Evolutionary conservation across 2,113 vertebrate genomes (phyloP).

Genomic region (Pipra filicauda): DNA sequence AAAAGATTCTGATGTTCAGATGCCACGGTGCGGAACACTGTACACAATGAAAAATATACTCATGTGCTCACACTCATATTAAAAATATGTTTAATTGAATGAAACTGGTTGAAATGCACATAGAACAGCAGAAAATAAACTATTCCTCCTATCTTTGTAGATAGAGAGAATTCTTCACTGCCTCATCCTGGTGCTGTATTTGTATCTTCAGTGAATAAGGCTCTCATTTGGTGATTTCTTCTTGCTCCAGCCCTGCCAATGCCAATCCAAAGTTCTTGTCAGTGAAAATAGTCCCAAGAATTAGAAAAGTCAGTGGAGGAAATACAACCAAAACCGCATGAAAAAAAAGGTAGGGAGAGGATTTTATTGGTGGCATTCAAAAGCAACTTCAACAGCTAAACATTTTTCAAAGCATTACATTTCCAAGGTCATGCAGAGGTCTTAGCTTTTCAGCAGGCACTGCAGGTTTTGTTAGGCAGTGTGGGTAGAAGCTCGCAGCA

Average conservation of each 20-base stretch:
- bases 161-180: background rate
- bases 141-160: background rate
- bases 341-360: background rate
- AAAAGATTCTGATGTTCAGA: background rate
- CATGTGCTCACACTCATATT: background rate
- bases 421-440: background rate
- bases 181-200: background rate
- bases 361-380: background rate
- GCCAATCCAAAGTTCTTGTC: background rate
- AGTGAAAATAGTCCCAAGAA: background rate
- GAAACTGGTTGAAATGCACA: background rate
- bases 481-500: background rate
- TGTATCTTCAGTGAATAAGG: background rate
- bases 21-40: background rate
- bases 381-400: background rate
- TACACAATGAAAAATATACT: background rate
- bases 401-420: background rate
- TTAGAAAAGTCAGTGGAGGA: background rate
- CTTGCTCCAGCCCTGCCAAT: background rate
- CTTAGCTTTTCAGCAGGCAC: accelerated
- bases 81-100: background rate
- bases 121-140: background rate
- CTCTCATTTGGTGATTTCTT: background rate
- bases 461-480: background rate
- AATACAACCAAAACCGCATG: background rate